These are phyloP conservation scores for Pomatorhinus ruficollis DNA, from an alignment of 2,113 vertebrate genomes.

Conservation along the genomic window DNA sequence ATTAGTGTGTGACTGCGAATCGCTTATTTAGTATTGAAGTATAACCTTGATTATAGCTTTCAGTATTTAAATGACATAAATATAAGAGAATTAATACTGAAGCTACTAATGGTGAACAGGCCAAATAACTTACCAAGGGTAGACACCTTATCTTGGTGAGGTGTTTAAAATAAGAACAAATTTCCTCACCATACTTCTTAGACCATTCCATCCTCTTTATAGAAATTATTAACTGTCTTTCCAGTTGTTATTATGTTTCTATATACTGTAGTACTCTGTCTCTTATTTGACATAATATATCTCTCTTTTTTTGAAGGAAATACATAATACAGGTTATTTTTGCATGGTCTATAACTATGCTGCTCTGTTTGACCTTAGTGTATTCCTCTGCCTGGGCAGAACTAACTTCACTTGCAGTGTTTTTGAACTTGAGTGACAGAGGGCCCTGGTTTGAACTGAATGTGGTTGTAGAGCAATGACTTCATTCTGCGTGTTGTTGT, in stretches of 20 bases:
- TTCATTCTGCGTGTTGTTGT: background rate
- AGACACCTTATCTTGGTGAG: background rate
- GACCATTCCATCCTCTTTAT: background rate
- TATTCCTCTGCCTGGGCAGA: background rate
- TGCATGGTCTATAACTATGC: background rate
- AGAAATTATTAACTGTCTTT: background rate
- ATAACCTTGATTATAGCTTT: constrained; percentile 8
- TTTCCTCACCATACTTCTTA: background rate
- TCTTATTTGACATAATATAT: background rate
- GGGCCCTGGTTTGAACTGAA: background rate
- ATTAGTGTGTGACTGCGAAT: constrained; percentile 1
- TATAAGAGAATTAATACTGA: background rate
- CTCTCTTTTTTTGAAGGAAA: background rate
- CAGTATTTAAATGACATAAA: constrained; percentile 4
- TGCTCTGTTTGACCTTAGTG: background rate
- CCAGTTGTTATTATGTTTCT: background rate
- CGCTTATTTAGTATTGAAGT: constrained; percentile 27
- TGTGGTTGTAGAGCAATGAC: background rate
- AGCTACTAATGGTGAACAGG: background rate
- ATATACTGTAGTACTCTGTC: background rate
- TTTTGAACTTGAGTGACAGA: background rate
- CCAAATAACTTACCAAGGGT: background rate
- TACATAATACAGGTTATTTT: background rate
- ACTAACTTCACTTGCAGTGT: background rate
- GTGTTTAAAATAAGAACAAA: background rate